Evolutionary conservation across 2,888 invertebrate species (phyloP).

Genomic region (Tachina fera): DNA sequence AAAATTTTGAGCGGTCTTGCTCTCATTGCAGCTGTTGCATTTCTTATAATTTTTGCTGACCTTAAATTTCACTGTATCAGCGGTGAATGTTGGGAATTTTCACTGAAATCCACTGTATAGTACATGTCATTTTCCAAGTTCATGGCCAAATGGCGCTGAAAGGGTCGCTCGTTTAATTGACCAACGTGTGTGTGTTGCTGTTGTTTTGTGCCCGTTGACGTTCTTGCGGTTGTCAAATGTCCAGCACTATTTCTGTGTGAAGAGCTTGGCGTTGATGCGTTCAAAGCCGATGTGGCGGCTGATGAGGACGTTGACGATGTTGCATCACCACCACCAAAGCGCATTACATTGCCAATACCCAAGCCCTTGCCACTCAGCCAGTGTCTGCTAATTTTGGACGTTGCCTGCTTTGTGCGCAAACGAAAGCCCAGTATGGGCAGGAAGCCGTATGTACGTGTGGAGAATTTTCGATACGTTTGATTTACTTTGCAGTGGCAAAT

Average conservation of each 20-base stretch:
- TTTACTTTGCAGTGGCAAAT: conserved; percentile 91
- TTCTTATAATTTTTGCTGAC: conserved; percentile 33
- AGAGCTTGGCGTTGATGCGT: conserved; percentile 68
- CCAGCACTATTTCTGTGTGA: conserved; percentile 74
- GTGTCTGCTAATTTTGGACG: conserved; percentile 83
- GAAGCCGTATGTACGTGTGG: conserved; percentile 85
- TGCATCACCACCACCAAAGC: conserved; percentile 65
- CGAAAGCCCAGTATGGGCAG: conserved; percentile 83
- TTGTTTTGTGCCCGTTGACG: conserved; percentile 72
- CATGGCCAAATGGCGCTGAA: conserved; percentile 84
- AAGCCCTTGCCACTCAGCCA: conserved; percentile 86
- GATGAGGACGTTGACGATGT: conserved; percentile 62
- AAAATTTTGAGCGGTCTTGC: not conserved
- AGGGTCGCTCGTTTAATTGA: conserved; percentile 82
- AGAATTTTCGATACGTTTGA: conserved; percentile 88
- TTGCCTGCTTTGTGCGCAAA: conserved; percentile 80
- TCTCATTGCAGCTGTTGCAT: conserved; percentile 10
- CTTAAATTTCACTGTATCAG: conserved; percentile 86
- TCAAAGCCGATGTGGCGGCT: conserved; percentile 63
- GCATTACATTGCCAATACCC: conserved; percentile 71
- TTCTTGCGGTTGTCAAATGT: conserved; percentile 72
- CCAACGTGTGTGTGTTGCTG: conserved; percentile 74
- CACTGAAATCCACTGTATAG: conserved; percentile 90
- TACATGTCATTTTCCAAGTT: conserved; percentile 90
- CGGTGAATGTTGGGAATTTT: conserved; percentile 88